A percentile compares a stretch with the other conserved stretches of the same genome.
These are phyloP conservation scores for Vanacampus margaritifer DNA, from an alignment of 2,113 vertebrate species.

Conservation along the genomic window DNA sequence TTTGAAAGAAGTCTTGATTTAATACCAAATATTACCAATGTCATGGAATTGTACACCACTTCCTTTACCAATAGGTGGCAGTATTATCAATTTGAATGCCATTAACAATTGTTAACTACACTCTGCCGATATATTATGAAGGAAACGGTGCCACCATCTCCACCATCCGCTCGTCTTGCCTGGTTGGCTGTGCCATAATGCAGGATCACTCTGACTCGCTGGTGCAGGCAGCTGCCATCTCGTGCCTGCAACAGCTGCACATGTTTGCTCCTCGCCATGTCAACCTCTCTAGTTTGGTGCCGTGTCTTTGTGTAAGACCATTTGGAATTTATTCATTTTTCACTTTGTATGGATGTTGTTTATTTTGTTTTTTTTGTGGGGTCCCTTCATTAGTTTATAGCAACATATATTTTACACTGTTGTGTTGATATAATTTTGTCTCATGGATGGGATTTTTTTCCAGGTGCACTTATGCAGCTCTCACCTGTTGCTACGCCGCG, in stretches of 20 bases:
- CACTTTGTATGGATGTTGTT: neutral
- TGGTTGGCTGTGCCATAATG: conserved; percentile 98
- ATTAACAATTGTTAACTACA: neutral
- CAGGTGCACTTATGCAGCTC: conserved; percentile 97
- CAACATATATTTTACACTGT: neutral
- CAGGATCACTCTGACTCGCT: conserved; percentile 97
- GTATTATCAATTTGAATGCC: neutral
- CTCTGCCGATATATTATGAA: conserved; percentile 39
- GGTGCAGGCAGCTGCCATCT: conserved; percentile 96
- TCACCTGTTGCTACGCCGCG: conserved; percentile 89
- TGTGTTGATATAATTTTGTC: conserved; percentile 1
- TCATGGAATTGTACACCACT: neutral
- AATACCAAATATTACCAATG: neutral
- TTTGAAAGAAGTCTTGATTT: neutral
- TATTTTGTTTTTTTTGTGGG: neutral
- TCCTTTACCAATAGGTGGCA: conserved; percentile 47
- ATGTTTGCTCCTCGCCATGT: conserved; percentile 98
- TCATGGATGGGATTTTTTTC: neutral
- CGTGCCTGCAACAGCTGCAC: conserved; percentile 97
- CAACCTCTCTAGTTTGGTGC: conserved; percentile 96
- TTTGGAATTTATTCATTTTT: neutral
- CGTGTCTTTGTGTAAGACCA: conserved; percentile 78
- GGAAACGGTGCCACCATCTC: conserved; percentile 92
- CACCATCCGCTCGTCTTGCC: conserved; percentile 95
- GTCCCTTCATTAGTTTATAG: neutral